A percentile compares a stretch with the other conserved stretches of the same genome.
phyloP scores from a whole-genome alignment of 2,888 invertebrate species.

The Drosophila testacea region DNA sequence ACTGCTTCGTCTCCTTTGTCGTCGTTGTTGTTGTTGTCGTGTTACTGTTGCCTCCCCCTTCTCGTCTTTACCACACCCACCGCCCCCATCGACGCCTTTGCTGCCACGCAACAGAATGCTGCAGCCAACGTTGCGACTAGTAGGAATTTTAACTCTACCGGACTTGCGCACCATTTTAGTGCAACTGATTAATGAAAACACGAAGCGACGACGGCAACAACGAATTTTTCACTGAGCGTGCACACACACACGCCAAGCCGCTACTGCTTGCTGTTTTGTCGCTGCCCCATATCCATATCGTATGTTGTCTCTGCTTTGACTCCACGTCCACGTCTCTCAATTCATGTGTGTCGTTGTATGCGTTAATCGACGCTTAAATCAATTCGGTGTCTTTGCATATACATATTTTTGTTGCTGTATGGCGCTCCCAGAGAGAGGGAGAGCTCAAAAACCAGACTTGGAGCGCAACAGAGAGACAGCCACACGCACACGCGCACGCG shows the following conservation, averaged over 20 bases:
- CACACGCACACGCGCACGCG: background rate
- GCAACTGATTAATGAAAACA: slow-evolving; percentile 77
- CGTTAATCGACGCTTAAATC: slow-evolving; percentile 79
- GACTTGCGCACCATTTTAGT: slow-evolving; percentile 81
- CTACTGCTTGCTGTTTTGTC: slow-evolving; percentile 26
- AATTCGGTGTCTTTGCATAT: slow-evolving; percentile 72
- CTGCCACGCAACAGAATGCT: slow-evolving; percentile 70
- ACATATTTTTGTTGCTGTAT: slow-evolving; percentile 21
- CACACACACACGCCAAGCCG: slow-evolving; percentile 46
- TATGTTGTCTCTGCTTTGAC: slow-evolving; percentile 52
- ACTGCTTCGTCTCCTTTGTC: slow-evolving; percentile 57
- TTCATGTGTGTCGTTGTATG: slow-evolving; percentile 51
- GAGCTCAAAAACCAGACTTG: slow-evolving; percentile 64
- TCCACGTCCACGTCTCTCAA: slow-evolving; percentile 28
- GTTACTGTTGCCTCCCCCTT: slow-evolving; percentile 13
- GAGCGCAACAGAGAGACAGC: slow-evolving; percentile 30
- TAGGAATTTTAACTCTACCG: slow-evolving; percentile 77
- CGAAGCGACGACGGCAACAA: slow-evolving; percentile 51
- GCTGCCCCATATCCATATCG: slow-evolving; percentile 62
- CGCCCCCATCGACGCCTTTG: slow-evolving; percentile 6
- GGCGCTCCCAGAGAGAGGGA: slow-evolving; percentile 31
- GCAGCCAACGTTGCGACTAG: slow-evolving; percentile 63
- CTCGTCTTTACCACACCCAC: slow-evolving; percentile 24
- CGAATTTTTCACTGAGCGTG: slow-evolving; percentile 45
- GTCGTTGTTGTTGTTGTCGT: slow-evolving; percentile 24